phyloP scores from a whole-genome alignment of 1,140 invertebrate species.

The Drosophila varians region DNA sequence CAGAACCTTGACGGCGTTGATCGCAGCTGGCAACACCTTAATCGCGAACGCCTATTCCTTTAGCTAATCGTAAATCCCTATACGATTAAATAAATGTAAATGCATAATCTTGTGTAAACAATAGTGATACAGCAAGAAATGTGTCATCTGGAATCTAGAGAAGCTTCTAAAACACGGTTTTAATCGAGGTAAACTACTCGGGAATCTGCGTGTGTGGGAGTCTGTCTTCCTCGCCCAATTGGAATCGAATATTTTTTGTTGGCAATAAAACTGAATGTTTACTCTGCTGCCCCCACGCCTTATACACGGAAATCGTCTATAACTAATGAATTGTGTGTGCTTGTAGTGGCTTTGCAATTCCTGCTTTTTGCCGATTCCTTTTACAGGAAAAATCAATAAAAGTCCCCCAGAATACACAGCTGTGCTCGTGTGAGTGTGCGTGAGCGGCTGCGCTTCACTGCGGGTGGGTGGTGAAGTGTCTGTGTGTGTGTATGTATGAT shows the following conservation, averaged over 20 bases:
- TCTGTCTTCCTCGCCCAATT: constrained; percentile 39
- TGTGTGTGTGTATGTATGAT: constrained; percentile 15
- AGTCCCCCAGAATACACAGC: constrained; percentile 53
- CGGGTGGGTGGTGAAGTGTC: constrained; percentile 18
- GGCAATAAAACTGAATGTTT: constrained; percentile 44
- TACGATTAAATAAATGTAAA: constrained; percentile 49
- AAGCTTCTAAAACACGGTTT: constrained; percentile 51
- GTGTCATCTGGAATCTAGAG: constrained; percentile 32
- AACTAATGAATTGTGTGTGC: constrained; percentile 11
- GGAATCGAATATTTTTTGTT: constrained; percentile 46
- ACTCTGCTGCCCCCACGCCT: constrained; percentile 10
- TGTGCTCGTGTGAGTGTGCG: constrained; percentile 13
- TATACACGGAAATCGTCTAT: constrained; percentile 8
- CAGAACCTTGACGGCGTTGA: neutral
- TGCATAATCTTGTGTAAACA: constrained; percentile 55
- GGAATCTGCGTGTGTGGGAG: constrained; percentile 66
- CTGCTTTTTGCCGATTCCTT: constrained; percentile 52
- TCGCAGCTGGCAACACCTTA: neutral
- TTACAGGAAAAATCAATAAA: constrained; percentile 79
- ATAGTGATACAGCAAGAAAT: constrained; percentile 54
- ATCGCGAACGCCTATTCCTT: constrained; percentile 33
- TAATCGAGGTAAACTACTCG: constrained; percentile 53
- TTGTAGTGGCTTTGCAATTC: constrained; percentile 8
- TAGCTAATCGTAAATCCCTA: constrained; percentile 50
- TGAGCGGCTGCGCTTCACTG: constrained; percentile 50